phyloP scores from a whole-genome alignment of 2,888 invertebrate species.

The Scelioninae gen. 1 region DNA sequence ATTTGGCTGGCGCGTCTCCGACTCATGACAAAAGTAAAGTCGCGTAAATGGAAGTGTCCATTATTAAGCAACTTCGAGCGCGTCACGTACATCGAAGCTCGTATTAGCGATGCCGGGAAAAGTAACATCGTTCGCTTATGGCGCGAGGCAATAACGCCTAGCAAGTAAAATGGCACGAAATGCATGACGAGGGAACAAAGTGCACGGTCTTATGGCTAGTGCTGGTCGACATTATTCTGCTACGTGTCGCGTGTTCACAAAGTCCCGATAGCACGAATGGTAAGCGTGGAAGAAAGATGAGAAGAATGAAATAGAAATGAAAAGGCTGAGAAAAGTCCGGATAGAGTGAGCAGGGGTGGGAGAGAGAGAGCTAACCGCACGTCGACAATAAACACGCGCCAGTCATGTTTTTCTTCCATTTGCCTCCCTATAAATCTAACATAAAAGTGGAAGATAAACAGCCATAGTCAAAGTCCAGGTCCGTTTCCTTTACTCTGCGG shows the following conservation, averaged over 20 bases:
- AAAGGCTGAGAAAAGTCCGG: constrained; percentile 47
- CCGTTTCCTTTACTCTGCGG: constrained; percentile 56
- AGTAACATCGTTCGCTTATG: constrained; percentile 67
- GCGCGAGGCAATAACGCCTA: constrained; percentile 71
- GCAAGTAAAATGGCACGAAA: constrained; percentile 68
- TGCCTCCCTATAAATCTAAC: constrained; percentile 82
- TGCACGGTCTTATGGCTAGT: constrained; percentile 69
- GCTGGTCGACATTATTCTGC: constrained; percentile 73
- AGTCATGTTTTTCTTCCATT: constrained; percentile 81
- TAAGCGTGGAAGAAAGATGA: constrained; percentile 37
- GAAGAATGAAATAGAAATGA: constrained; percentile 65
- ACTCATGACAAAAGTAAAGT: constrained; percentile 60
- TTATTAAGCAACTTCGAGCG: constrained; percentile 59
- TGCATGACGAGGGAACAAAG: constrained; percentile 68
- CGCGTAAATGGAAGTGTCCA: constrained; percentile 63
- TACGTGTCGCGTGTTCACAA: constrained; percentile 78
- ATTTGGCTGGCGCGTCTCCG: constrained; percentile 53
- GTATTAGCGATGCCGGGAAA: constrained; percentile 65
- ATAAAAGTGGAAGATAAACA: constrained; percentile 75
- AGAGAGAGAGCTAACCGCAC: constrained; percentile 70
- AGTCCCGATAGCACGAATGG: constrained; percentile 53
- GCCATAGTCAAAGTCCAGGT: constrained; percentile 58
- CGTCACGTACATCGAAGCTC: constrained; percentile 67
- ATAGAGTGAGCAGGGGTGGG: constrained; percentile 28
- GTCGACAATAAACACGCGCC: constrained; percentile 82